Percentiles rank a stretch among this genome's conserved stretches.
Conservation (phyloP, 2,888 invertebrate species). For the Meandrusa payeni region DNA sequence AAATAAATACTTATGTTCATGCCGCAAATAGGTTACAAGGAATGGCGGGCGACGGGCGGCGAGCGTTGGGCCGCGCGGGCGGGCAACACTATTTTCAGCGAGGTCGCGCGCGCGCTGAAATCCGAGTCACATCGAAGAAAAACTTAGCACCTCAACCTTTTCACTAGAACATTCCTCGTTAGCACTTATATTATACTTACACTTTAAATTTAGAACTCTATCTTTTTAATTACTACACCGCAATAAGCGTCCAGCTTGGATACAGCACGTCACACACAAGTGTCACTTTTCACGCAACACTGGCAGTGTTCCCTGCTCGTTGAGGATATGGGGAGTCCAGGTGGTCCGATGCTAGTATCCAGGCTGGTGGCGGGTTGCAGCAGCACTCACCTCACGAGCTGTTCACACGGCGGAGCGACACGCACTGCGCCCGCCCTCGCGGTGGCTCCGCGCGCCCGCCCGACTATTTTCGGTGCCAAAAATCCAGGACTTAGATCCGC, state of each 20-base stretch:
- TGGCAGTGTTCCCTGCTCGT: slow-evolving; percentile 36
- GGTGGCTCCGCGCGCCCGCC: slow-evolving; percentile 63
- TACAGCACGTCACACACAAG: slow-evolving; percentile 36
- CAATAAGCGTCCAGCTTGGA: slow-evolving; percentile 55
- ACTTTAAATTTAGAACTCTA: slow-evolving; percentile 26
- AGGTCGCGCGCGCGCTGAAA: slow-evolving; percentile 71
- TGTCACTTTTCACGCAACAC: slow-evolving; percentile 39
- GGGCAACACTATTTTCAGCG: slow-evolving; percentile 75
- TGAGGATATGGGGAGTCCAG: slow-evolving; percentile 31
- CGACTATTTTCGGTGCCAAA: slow-evolving; percentile 80
- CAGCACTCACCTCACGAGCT: slow-evolving; percentile 74
- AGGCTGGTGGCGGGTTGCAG: slow-evolving; percentile 45
- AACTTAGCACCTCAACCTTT: slow-evolving; percentile 29
- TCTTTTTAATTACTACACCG: slow-evolving; percentile 31
- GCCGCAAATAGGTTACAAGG: slow-evolving; percentile 75
- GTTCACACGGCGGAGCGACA: slow-evolving; percentile 80
- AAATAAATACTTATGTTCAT: slow-evolving; percentile 73
- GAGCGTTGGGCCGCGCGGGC: slow-evolving; percentile 38
- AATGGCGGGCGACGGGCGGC: slow-evolving; percentile 38
- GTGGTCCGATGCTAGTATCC: slow-evolving; percentile 45
- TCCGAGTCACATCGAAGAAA: slow-evolving; percentile 63
- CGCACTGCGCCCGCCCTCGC: slow-evolving; percentile 74
- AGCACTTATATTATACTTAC: slow-evolving; percentile 20
- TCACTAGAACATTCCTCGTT: slow-evolving; percentile 6
- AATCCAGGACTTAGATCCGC: slow-evolving; percentile 72